Conservation (phyloP, 2,888 invertebrate genomes). For the Callimorpha dominula region DNA sequence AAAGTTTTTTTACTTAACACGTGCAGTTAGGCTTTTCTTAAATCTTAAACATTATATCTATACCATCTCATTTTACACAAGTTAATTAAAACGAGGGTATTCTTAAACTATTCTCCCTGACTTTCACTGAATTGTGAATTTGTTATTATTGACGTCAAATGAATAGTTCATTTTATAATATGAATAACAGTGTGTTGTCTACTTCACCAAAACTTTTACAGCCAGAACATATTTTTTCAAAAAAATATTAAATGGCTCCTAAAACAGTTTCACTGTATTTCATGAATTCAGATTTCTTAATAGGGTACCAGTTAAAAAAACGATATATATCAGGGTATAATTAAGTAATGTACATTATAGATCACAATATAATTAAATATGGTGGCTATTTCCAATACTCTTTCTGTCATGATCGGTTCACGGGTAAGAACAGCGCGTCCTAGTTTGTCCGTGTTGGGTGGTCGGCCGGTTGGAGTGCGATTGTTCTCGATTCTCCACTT, state of each 20-base stretch:
- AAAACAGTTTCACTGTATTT: background rate
- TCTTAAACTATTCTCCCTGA: too few species aligned
- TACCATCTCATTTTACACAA: too few species aligned
- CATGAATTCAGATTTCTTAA: background rate
- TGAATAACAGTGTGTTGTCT: too few species aligned
- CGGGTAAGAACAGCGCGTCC: conserved; percentile 39
- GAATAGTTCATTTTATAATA: background rate
- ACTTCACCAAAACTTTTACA: conserved; percentile 8
- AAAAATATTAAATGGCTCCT: too few species aligned
- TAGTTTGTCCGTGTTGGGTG: conserved; percentile 60
- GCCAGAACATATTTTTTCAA: conserved; percentile 26
- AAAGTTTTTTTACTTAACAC: too few species aligned
- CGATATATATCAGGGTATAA: background rate
- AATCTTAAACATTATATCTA: too few species aligned
- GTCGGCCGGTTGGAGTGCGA: conserved; percentile 52
- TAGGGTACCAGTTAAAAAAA: background rate
- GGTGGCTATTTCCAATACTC: conserved; percentile 18
- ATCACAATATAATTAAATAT: background rate
- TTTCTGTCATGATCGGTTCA: conserved; percentile 34
- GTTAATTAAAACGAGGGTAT: too few species aligned
- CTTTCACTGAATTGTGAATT: background rate
- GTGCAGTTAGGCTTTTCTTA: too few species aligned
- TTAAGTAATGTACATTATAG: background rate
- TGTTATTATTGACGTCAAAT: background rate
- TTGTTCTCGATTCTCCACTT: conserved; percentile 62